phyloP scores from a whole-genome alignment of 2,888 invertebrate genomes.

The Byasa hedistus region DNA sequence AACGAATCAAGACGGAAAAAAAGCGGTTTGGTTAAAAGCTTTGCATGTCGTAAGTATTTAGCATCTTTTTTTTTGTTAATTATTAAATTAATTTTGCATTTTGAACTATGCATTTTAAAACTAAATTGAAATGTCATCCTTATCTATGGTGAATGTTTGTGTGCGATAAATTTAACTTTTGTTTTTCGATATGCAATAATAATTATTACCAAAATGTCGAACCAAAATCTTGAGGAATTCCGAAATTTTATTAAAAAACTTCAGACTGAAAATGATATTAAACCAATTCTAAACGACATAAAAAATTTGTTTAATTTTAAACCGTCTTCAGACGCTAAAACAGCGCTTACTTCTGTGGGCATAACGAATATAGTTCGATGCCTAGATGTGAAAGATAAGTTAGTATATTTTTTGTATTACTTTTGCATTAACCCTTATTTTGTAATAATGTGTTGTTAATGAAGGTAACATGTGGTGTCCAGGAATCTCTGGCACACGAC shows the following conservation, averaged over 20 bases:
- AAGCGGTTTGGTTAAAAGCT: too few species aligned
- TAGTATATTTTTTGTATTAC: conserved; percentile 32
- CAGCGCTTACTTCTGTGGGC: conserved; percentile 61
- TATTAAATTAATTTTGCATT: background rate
- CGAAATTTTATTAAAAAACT: conserved; percentile 52
- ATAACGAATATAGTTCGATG: conserved; percentile 83
- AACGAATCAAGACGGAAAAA: too few species aligned
- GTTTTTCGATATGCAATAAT: conserved; percentile 6
- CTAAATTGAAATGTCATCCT: conserved; percentile 3
- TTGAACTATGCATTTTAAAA: background rate
- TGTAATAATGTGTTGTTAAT: background rate
- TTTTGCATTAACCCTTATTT: background rate
- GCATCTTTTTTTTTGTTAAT: background rate
- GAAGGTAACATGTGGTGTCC: too few species aligned
- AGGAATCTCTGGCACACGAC: too few species aligned
- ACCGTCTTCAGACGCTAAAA: conserved; percentile 51
- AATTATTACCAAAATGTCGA: conserved; percentile 42
- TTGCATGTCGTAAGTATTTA: too few species aligned
- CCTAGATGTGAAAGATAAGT: conserved; percentile 74
- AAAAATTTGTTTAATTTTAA: conserved; percentile 59
- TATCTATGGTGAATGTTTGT: conserved; percentile 12
- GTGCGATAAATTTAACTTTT: conserved; percentile 7
- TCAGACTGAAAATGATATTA: conserved; percentile 53
- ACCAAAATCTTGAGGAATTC: conserved; percentile 48
- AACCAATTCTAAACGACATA: conserved; percentile 58